Evolutionary conservation across 2,113 vertebrate genomes (phyloP).

Genomic region (Uria aalge): DNA sequence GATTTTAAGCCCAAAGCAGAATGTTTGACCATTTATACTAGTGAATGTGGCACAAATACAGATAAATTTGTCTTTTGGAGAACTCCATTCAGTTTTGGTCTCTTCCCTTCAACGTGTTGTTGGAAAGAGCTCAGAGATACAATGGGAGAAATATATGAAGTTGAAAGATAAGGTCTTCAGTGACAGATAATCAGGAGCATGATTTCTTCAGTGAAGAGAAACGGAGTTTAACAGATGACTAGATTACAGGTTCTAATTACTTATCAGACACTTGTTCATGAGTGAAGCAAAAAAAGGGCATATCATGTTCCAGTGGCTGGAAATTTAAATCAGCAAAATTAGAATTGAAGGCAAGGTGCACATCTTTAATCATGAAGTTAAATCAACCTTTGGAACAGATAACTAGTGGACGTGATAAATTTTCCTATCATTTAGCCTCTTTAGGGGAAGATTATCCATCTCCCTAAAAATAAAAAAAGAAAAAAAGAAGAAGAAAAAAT

Average conservation of each 20-base stretch:
- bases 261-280: background rate
- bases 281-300: background rate
- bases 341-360: background rate
- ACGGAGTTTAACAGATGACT: background rate
- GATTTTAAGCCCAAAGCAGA: background rate
- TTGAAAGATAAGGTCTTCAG: background rate
- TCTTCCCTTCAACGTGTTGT: background rate
- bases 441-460: background rate
- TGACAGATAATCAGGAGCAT: background rate
- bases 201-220: background rate
- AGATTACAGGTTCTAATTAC: constrained; percentile 20
- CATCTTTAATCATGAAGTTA: background rate
- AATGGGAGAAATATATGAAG: background rate
- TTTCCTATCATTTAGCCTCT: background rate
- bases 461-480: background rate
- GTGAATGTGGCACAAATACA: too few species aligned
- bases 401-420: background rate
- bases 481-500: too few species aligned
- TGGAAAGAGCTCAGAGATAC: background rate
- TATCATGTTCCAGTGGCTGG: background rate
- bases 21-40: background rate
- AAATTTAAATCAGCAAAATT: background rate
- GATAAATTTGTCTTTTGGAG: background rate
- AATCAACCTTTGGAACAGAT: background rate
- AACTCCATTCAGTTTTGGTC: background rate